Evolutionary conservation across 2,888 invertebrate species (phyloP).

Genomic region (Quadriops clusia): DNA sequence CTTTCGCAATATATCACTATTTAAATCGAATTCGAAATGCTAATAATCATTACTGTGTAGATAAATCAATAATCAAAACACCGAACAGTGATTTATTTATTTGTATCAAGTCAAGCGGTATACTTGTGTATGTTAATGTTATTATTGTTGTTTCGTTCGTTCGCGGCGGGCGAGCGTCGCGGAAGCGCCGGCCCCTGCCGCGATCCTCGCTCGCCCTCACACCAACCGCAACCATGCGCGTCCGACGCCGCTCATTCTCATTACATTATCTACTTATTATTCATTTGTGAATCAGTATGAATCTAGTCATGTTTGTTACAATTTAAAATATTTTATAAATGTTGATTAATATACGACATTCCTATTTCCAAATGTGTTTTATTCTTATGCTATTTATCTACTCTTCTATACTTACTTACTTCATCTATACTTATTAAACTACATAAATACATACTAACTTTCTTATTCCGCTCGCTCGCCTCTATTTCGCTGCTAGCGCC

Average conservation of each 20-base stretch:
- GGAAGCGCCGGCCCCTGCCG: constrained; percentile 41
- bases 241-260: constrained; percentile 35
- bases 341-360: constrained; percentile 45
- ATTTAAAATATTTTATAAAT: constrained; percentile 45
- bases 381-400: too few species aligned
- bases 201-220: constrained; percentile 32
- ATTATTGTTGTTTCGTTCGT: constrained; percentile 35
- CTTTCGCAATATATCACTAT: constrained; percentile 34
- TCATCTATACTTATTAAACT: too few species aligned
- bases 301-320: constrained; percentile 45
- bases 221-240: constrained; percentile 25
- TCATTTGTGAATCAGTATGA: constrained; percentile 41
- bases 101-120: constrained; percentile 25
- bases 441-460: too few species aligned
- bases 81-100: constrained; percentile 33
- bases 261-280: too few species aligned
- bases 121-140: constrained; percentile 36
- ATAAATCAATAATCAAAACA: constrained; percentile 38
- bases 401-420: too few species aligned
- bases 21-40: constrained; percentile 33
- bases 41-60: constrained; percentile 40
- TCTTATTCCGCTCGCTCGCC: too few species aligned
- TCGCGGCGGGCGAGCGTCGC: constrained; percentile 39
- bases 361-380: constrained; percentile 33
- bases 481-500: too few species aligned